These are phyloP conservation scores for Mycetomoellerius zeteki DNA, from an alignment of 1,140 invertebrate species.

Conservation along the genomic window DNA sequence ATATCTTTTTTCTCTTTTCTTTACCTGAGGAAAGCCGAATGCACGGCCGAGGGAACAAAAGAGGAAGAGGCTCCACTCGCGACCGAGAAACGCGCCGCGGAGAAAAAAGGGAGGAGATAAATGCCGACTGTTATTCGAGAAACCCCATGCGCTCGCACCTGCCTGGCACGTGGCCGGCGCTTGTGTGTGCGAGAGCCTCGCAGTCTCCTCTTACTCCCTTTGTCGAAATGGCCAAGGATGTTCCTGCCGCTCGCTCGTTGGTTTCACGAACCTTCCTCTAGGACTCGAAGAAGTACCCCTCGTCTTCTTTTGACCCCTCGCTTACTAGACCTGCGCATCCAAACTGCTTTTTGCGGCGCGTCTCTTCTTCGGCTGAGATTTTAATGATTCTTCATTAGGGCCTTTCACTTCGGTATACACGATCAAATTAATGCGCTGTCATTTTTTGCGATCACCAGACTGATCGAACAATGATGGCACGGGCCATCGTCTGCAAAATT, in stretches of 20 bases:
- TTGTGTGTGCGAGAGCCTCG: constrained; percentile 50
- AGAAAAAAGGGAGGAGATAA: constrained; percentile 67
- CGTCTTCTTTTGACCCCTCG: not conserved
- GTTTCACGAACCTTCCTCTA: constrained; percentile 22
- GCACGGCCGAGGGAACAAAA: constrained; percentile 30
- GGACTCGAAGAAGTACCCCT: not conserved
- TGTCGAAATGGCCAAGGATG: constrained; percentile 50
- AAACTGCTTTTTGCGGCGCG: constrained; percentile 37
- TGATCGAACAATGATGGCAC: constrained; percentile 44
- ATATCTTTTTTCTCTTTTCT: not conserved
- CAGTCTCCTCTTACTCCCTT: constrained; percentile 42
- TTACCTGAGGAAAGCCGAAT: constrained; percentile 38
- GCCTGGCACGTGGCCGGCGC: constrained; percentile 70
- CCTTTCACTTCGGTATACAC: constrained; percentile 52
- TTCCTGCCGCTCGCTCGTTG: constrained; percentile 5
- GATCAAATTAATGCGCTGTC: constrained; percentile 27
- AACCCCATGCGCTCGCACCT: constrained; percentile 67
- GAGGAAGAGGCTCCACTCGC: constrained; percentile 33
- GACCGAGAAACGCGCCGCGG: constrained; percentile 1
- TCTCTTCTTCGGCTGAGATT: constrained; percentile 43
- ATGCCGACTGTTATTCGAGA: constrained; percentile 53
- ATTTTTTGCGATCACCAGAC: not conserved
- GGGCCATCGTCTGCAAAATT: constrained; percentile 34
- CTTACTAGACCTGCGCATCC: constrained; percentile 4
- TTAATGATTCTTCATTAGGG: constrained; percentile 58